A percentile compares a stretch with the other conserved stretches of the same genome.
phyloP scores from a whole-genome alignment of 2,888 invertebrate genomes.

The Microplitis deprimator region DNA sequence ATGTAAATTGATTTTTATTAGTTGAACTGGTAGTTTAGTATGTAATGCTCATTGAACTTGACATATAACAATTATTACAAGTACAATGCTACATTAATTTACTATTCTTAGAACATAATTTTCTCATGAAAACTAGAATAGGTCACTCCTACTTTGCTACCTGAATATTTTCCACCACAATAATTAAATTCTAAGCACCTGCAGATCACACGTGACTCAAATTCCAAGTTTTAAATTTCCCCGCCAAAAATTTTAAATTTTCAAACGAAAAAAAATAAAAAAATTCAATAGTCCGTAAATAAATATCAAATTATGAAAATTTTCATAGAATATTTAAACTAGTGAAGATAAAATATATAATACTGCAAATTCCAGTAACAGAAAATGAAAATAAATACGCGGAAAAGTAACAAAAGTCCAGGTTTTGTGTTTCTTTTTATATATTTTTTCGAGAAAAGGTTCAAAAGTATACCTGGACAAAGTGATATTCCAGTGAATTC shows the following conservation, averaged over 20 bases:
- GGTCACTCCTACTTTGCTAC: neutral
- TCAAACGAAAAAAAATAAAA: too few relatives aligned
- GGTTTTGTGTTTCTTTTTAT: neutral
- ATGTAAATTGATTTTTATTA: neutral
- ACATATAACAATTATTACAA: neutral
- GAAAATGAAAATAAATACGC: constrained; percentile 6
- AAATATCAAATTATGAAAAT: too few relatives aligned
- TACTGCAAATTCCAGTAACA: constrained; percentile 2
- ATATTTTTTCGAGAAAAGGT: neutral
- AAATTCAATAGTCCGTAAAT: too few relatives aligned
- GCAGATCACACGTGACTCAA: neutral
- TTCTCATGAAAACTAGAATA: neutral
- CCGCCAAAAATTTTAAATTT: too few relatives aligned
- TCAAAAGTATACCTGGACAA: constrained; percentile 3
- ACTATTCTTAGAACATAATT: neutral
- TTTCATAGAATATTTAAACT: neutral
- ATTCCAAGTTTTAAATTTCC: too few relatives aligned
- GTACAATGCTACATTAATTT: neutral
- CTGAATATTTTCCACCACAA: neutral
- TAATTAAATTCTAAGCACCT: neutral
- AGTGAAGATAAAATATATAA: constrained; percentile 4
- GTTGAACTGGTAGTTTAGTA: neutral
- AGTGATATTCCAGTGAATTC: neutral
- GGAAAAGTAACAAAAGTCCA: constrained; percentile 13
- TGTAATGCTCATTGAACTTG: neutral